Base-by-base conservation (phyloP, 1,140 invertebrate genomes). In the Bombus consobrinus region DNA sequence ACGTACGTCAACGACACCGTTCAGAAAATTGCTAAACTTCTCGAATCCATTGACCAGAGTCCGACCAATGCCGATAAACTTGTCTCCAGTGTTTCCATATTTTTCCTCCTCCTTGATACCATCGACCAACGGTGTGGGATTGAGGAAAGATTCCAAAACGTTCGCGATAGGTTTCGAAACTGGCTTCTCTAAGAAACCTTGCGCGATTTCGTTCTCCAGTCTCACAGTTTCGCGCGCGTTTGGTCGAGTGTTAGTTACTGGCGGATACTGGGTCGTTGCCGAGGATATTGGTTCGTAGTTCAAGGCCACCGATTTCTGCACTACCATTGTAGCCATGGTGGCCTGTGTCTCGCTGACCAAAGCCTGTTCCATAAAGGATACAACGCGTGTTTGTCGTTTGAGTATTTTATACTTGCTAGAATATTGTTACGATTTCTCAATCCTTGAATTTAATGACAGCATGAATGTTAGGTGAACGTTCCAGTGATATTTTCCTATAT, bases 101-200 rank as follows among this genome's bases (percentile, higher is more conserved):
- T 97, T 97, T 47, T 97, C 96, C 69, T 97, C 95, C 91, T 97
- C 97, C 75, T 92, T 94, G 78, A 97, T 97, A 28, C 96, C 96
- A 87, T 97, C 97, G 2, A 97, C 95, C n/a, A 97, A 95, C 0
- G 97, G 97, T 84, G 95, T 95, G 0, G 97, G 97, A 2, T 68
- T 92, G 0, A 94, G 28, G 9, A 93, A 85, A 5, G 83, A 92
- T 34, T 92, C 79, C 0, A 95, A 69, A 15, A 92, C 41, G 3
- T 47, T 53, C 22, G 74, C 77, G 0, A 94, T 69, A 0, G 91
- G 91, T 10, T 92, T 92, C 12, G 73, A 3, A 34, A 85, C 43
- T 25, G 84, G 91, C 37, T 43, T 89, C 39, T 95, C 94, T 0
- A 94, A 87, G 2, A 95, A 3, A 1, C 79, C 86, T 71, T 95